A percentile compares a stretch with the other conserved stretches of the same genome.
Evolutionary conservation across 2,797 vertebrate genomes (phyloP).

Genomic region (Sebastes paucispinis): DNA sequence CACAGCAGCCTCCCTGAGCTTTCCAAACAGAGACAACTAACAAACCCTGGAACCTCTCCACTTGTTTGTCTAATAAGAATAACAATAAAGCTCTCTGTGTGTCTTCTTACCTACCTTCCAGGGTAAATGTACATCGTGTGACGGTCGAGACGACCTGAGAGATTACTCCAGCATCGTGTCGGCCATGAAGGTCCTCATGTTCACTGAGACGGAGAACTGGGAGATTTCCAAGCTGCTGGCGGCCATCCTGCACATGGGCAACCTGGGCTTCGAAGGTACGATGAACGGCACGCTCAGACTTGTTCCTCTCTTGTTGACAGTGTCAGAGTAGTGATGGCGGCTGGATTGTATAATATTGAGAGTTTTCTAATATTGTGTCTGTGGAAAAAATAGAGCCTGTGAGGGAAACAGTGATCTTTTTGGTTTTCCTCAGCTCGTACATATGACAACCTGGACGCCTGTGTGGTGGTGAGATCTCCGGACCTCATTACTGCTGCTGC

Average conservation of each 20-base stretch:
- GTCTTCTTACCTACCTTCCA: constrained; percentile 45
- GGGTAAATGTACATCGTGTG: constrained; percentile 93
- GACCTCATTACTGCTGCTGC: constrained; percentile 87
- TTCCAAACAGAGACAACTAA: background rate
- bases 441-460: constrained; percentile 94
- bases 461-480: constrained; percentile 89
- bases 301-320: background rate
- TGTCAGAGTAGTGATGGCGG: background rate
- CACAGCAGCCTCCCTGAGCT: background rate
- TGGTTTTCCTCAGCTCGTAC: constrained; percentile 83
- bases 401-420: background rate
- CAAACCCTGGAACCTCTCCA: no score
- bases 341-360: background rate
- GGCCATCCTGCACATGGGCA: constrained; percentile 96
- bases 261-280: constrained; percentile 92
- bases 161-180: constrained; percentile 96
- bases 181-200: constrained; percentile 98
- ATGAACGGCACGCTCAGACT: no score
- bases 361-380: background rate
- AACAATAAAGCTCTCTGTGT: background rate
- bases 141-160: constrained; percentile 92
- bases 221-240: constrained; percentile 96
- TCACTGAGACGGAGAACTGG: constrained; percentile 95
- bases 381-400: no score
- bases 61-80: no score